A percentile compares a stretch with the other conserved stretches of the same genome.
These are phyloP conservation scores for Pseudorasbora parva DNA, from an alignment of 2,113 vertebrate species.

Conservation along the genomic window DNA sequence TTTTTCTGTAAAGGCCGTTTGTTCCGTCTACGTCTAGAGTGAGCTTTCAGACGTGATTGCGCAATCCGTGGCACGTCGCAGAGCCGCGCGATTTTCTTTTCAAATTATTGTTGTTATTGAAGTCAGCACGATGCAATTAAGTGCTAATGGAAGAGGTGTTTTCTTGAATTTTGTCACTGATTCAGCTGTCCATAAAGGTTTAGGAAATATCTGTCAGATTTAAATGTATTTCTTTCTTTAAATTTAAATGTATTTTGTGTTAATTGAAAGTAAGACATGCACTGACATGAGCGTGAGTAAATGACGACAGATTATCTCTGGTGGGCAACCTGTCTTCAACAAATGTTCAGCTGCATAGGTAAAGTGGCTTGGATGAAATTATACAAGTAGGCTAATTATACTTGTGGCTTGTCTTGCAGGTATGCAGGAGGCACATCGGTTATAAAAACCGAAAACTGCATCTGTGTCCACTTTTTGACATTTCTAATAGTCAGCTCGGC, in stretches of 20 bases:
- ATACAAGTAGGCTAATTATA: background rate
- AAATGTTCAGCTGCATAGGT: background rate
- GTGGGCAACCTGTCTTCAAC: background rate
- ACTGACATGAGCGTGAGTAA: background rate
- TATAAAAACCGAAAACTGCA: background rate
- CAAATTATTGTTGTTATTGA: too few species aligned
- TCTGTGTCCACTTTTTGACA: slow-evolving; percentile 40
- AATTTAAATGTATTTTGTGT: background rate
- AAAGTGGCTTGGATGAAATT: slow-evolving; percentile 27
- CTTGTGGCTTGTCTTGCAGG: background rate
- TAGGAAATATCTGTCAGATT: too few species aligned
- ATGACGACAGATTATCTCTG: background rate
- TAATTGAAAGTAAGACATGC: background rate
- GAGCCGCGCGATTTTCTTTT: too few species aligned
- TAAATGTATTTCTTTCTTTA: too few species aligned
- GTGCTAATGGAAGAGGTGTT: too few species aligned
- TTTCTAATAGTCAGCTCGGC: slow-evolving; percentile 25
- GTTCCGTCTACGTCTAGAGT: too few species aligned
- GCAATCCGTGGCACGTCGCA: too few species aligned
- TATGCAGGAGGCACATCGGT: background rate
- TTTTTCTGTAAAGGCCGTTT: too few species aligned
- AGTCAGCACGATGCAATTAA: too few species aligned
- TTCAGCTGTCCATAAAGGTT: too few species aligned
- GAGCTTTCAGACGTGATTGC: too few species aligned
- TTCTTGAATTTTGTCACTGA: too few species aligned